Conservation (phyloP, 2,113 vertebrate species). For the Crotophaga sulcirostris region DNA sequence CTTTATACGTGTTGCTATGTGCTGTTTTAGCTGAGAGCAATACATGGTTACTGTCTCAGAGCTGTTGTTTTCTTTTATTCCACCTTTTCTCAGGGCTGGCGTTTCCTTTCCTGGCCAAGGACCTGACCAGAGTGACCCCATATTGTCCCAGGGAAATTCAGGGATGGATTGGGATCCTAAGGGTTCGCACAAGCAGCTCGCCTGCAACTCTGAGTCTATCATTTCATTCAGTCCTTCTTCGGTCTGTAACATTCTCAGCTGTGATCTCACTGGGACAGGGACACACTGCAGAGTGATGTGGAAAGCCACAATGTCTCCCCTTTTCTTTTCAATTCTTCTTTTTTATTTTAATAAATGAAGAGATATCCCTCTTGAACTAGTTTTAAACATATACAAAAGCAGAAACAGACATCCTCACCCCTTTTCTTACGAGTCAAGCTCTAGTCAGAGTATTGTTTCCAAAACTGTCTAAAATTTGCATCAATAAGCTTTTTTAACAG, state of each 20-base stretch:
- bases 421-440: background rate
- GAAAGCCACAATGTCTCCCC: background rate
- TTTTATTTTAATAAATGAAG: background rate
- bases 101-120: background rate
- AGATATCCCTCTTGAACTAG: background rate
- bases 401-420: background rate
- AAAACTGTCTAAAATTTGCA: background rate
- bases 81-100: background rate
- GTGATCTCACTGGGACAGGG: background rate
- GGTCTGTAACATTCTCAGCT: background rate
- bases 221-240: background rate
- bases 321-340: background rate
- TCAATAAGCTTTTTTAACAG: background rate
- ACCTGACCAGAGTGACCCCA: background rate
- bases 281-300: background rate
- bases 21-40: background rate
- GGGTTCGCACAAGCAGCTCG: accelerated
- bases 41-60: background rate
- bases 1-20: background rate
- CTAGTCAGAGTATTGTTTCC: background rate
- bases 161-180: background rate
- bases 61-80: background rate
- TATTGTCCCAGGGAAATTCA: background rate
- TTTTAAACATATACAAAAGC: background rate
- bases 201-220: background rate